Base-by-base conservation (phyloP, 2,888 invertebrate genomes). In the Halictus ligatus region DNA sequence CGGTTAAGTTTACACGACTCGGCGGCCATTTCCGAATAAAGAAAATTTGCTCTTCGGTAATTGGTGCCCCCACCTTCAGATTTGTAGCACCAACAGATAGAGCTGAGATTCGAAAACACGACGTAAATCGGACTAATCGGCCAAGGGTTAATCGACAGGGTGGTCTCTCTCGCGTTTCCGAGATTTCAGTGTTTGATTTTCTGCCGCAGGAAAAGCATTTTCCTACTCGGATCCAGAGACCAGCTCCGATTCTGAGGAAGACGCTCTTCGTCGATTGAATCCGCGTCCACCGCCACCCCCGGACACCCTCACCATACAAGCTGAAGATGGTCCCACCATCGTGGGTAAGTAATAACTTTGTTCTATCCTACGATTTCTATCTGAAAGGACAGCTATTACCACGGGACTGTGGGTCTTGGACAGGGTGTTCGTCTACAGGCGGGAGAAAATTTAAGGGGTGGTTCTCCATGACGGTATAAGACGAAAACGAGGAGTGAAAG, bases 191-290 rank as follows among this genome's bases (percentile, higher is more conserved):
- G 18, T 64, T 29, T 3, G 18, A 64, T 64, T 29, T 3, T 64
- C 15, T 29, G 64, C 7, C 18, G 8, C 93, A 96, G 97, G 96
- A 18, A 96, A 96, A 93, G 96, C 96, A 64, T 97, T 96, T 93
- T 96, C 96, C 13, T 96, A 97, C 92, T 96, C 97, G 91, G 97
- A 96, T 87, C 96, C 96, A 35, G 97, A 97, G 88, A 96, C 97
- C 7, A 97, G 97, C 90, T 97, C 97, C 58, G 98, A 98, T 94
- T 97, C 97, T 75, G 98, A 98, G 93, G 97, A 97, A 92, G 97
- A 97, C 94, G 97, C 97, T 69, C 96, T 97, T 88, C 96, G 97
- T 85, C 96, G 96, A 76, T 96, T 97, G 85, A 93, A 93, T 80
- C 92, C 93, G 94, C 92, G 91, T 43, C 88, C 93, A 6, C 94